Conservation (phyloP, 2,888 invertebrate genomes). For the Psylliodes chrysocephalus region DNA sequence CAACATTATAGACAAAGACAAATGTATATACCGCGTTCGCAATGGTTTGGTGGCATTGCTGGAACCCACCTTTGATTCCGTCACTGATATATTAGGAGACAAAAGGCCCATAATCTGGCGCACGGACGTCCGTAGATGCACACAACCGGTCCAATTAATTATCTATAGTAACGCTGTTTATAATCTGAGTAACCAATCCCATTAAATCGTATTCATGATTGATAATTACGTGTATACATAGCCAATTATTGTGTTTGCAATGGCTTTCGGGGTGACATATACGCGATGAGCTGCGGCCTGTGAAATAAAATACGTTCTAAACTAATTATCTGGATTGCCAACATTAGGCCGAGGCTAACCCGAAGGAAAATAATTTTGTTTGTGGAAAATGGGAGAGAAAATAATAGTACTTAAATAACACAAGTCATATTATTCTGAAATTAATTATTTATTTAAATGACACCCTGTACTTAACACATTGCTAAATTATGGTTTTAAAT, state of each 20-base stretch:
- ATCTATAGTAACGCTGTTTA: conserved; percentile 45
- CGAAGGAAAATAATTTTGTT: no score
- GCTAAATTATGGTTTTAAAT: no score
- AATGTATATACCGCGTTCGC: conserved; percentile 15
- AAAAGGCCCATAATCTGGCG: conserved; percentile 47
- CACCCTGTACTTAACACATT: no score
- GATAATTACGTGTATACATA: conserved; percentile 42
- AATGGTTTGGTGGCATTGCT: neutral
- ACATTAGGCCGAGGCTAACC: no score
- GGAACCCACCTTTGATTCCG: conserved; percentile 39
- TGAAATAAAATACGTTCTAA: neutral
- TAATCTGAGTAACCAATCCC: conserved; percentile 43
- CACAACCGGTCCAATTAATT: conserved; percentile 51
- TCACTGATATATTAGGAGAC: conserved; percentile 41
- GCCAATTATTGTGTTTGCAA: conserved; percentile 40
- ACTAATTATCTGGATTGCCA: no score
- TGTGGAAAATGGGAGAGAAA: no score
- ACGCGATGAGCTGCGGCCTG: neutral
- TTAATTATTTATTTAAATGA: no score
- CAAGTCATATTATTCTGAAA: no score
- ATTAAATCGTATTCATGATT: conserved; percentile 44
- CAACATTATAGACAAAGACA: neutral
- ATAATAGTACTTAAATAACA: no score
- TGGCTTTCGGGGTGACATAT: conserved; percentile 4
- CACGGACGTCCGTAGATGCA: conserved; percentile 48